These are phyloP conservation scores for Trachelus iudaicus DNA, from an alignment of 2,888 invertebrate genomes.

Conservation along the genomic window DNA sequence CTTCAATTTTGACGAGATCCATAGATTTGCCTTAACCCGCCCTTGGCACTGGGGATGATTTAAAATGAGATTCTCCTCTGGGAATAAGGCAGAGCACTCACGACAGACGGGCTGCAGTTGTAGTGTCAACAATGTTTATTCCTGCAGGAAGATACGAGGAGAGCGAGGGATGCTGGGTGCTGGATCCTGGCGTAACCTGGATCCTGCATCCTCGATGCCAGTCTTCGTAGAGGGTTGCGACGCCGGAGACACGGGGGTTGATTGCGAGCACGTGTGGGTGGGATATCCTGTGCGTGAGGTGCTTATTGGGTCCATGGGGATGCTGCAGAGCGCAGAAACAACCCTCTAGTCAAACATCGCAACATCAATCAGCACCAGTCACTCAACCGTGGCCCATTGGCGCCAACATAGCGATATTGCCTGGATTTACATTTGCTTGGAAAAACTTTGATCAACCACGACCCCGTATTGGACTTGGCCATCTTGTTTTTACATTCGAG, in stretches of 20 bases:
- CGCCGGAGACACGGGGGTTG: conserved; percentile 19
- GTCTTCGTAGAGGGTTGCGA: too few species aligned
- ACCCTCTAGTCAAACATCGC: conserved; percentile 66
- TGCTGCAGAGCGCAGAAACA: conserved; percentile 58
- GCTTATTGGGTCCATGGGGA: conserved; percentile 63
- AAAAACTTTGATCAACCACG: conserved; percentile 10
- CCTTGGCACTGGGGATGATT: conserved; percentile 21
- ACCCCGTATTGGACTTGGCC: too few species aligned
- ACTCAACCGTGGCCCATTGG: conserved; percentile 59
- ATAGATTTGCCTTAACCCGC: not conserved
- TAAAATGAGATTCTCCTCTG: conserved; percentile 33
- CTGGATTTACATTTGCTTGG: conserved; percentile 52
- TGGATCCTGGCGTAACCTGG: too few species aligned
- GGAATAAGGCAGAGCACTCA: conserved; percentile 35
- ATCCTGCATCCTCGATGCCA: too few species aligned
- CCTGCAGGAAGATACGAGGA: conserved; percentile 34
- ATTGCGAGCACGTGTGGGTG: conserved; percentile 19
- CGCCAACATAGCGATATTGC: conserved; percentile 61
- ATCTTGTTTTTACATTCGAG: too few species aligned
- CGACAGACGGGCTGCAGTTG: conserved; percentile 56
- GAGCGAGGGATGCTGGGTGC: too few species aligned
- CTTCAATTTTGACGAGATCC: not conserved
- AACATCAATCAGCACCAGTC: conserved; percentile 66
- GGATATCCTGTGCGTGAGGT: conserved; percentile 44
- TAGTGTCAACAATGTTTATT: conserved; percentile 52